Evolutionary conservation across 2,113 vertebrate species (phyloP).

Genomic region (Oplegnathus fasciatus): DNA sequence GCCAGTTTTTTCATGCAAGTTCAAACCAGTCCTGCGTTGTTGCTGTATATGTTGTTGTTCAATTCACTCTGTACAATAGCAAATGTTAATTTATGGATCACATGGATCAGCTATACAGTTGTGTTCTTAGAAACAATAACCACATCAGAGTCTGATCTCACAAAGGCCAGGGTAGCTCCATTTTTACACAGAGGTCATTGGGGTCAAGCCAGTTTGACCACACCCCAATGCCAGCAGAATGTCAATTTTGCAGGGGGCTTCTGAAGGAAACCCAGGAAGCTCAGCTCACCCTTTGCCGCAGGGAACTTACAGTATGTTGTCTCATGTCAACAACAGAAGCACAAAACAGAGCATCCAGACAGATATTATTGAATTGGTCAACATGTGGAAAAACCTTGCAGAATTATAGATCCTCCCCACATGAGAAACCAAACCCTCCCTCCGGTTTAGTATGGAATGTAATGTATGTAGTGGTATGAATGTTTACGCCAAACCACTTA

Average conservation of each 20-base stretch:
- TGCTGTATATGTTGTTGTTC: background rate
- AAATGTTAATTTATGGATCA: background rate
- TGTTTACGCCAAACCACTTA: background rate
- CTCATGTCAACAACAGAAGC: background rate
- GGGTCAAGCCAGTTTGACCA: background rate
- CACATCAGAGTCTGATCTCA: background rate
- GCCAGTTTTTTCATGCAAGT: background rate
- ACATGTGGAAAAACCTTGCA: background rate
- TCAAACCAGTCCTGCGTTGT: background rate
- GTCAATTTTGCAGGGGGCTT: background rate
- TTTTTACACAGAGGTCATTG: conserved; percentile 1
- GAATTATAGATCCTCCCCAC: background rate
- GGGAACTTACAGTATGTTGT: background rate
- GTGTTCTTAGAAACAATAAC: background rate
- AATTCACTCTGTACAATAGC: background rate
- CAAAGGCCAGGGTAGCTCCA: background rate
- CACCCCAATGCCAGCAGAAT: background rate
- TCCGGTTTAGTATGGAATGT: background rate
- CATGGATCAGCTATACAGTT: background rate
- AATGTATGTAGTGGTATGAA: background rate
- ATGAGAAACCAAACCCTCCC: background rate
- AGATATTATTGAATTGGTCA: background rate
- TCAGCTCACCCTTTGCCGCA: background rate
- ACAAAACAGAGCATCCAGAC: background rate
- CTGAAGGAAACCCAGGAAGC: background rate